These are phyloP conservation scores for Camponotus floridanus DNA, from an alignment of 1,140 invertebrate species.

Conservation along the genomic window DNA sequence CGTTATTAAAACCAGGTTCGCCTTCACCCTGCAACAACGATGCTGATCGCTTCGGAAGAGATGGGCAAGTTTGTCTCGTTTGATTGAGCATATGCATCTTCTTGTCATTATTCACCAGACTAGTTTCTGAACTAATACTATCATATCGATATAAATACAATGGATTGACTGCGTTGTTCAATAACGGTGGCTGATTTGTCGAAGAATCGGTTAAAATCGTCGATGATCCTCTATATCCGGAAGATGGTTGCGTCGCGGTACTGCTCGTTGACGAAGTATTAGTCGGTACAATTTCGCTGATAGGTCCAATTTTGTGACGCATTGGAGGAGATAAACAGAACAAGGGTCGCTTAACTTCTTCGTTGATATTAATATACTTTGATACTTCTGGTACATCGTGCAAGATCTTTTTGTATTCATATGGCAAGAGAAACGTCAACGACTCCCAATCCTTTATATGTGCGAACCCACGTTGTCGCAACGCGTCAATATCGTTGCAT, in stretches of 20 bases:
- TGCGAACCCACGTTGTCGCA: slow-evolving; percentile 92
- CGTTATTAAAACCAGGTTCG: slow-evolving; percentile 82
- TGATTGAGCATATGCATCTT: slow-evolving; percentile 80
- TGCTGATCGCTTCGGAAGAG: slow-evolving; percentile 89
- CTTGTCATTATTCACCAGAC: slow-evolving; percentile 87
- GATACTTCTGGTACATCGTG: slow-evolving; percentile 92
- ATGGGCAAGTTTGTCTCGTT: slow-evolving; percentile 85
- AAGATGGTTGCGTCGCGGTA: slow-evolving; percentile 92
- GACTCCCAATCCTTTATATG: slow-evolving; percentile 97
- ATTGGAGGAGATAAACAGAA: slow-evolving; percentile 89
- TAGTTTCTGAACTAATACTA: slow-evolving; percentile 90
- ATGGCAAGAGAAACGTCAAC: slow-evolving; percentile 93
- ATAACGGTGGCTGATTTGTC: slow-evolving; percentile 86
- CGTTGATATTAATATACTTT: slow-evolving; percentile 87
- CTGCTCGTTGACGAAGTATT: slow-evolving; percentile 91
- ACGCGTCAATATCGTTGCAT: slow-evolving; percentile 93
- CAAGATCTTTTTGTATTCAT: slow-evolving; percentile 91
- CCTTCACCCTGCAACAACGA: slow-evolving; percentile 88
- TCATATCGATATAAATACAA: slow-evolving; percentile 94
- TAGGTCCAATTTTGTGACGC: slow-evolving; percentile 85
- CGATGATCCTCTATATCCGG: slow-evolving; percentile 94
- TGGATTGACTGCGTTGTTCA: slow-evolving; percentile 88
- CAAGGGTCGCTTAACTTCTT: slow-evolving; percentile 88
- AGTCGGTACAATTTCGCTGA: slow-evolving; percentile 86
- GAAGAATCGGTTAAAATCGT: slow-evolving; percentile 93